Conservation (phyloP, 92 coral and sea anemone species). For the Zoanthus gigantus region DNA sequence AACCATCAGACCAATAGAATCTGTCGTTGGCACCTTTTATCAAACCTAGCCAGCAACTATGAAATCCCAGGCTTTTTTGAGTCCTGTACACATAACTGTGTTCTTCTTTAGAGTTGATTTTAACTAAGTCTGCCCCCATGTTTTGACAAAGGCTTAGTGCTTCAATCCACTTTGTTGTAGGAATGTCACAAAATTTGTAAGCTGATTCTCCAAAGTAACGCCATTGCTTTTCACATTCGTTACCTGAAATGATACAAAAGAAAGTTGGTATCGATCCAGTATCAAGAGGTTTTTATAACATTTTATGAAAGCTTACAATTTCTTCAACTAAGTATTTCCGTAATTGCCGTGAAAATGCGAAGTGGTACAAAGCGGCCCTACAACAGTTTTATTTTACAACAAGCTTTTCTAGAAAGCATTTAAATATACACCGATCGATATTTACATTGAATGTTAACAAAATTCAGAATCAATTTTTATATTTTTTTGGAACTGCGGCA, state of each 20-base stretch:
- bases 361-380: no score
- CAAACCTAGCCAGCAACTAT: conserved; percentile 34
- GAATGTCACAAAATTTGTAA: conserved; percentile 32
- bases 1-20: conserved; percentile 34
- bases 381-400: no score
- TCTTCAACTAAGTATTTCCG: no score
- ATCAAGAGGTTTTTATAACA: no score
- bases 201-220: neutral
- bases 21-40: neutral
- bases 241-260: neutral
- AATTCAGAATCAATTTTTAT: no score
- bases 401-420: no score
- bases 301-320: no score
- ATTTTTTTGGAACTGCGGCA: no score
- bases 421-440: no score
- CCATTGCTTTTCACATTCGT: conserved; percentile 20
- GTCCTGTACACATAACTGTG: neutral
- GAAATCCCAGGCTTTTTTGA: neutral
- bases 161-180: conserved; percentile 28
- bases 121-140: conserved; percentile 35
- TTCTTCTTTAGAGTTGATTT: conserved; percentile 13
- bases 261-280: neutral
- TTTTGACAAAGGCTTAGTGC: conserved; percentile 33
- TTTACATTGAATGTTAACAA: no score
- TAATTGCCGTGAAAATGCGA: no score